Base-by-base conservation (phyloP, 2,797 vertebrate species). In the Acanthornis magna region DNA sequence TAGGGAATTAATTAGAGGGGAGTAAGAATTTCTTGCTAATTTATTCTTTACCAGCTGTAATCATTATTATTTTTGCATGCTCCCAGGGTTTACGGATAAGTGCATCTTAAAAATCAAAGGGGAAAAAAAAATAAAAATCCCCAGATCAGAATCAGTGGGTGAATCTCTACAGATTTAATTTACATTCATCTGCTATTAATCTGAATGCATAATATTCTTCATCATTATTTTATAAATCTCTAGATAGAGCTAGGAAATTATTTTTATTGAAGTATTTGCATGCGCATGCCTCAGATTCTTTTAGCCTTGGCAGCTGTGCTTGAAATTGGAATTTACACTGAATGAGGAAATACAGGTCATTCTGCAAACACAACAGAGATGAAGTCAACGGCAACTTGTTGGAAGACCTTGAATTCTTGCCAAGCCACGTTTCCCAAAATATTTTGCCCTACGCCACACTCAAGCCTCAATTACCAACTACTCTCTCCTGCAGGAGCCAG, bases 371-470 rank as follows among this genome's bases (percentile, higher is more conserved):
- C 63, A 78, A 68, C 51, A 81, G 34, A 84, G 27, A 91, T 17
- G 3, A 96, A 91, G 85, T 89, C 90, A 94, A 90, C 6, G 36
- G 76, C 73, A 86, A 94, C 73, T 91, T 86, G 91, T 63, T 78
- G 84, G 91, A 93, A 94, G 91, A 91, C 83, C 83, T 34, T 68
- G 91, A 93, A 75, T 27, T 75, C 79, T 42, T 70, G 93, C 91
- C 93, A 96, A 88, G 65, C 90, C 79, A 78, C 1, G 1, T 38
- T 78, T 95, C 94, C 90, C 91, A 84, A 94, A 95, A 94, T 91
- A 95, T 89, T 95, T 58, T 84, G 82, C 76, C 73, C 89, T 85
- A 30, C 17, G 11, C 70, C 66, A 55, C 48, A 11, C 43, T 81
- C 30, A 22, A 81, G 51, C 55, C 55, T 93, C 85, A 73, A 45